Evolutionary conservation across 1,140 invertebrate genomes (phyloP).

Genomic region (Drosophila pseudoobscura): DNA sequence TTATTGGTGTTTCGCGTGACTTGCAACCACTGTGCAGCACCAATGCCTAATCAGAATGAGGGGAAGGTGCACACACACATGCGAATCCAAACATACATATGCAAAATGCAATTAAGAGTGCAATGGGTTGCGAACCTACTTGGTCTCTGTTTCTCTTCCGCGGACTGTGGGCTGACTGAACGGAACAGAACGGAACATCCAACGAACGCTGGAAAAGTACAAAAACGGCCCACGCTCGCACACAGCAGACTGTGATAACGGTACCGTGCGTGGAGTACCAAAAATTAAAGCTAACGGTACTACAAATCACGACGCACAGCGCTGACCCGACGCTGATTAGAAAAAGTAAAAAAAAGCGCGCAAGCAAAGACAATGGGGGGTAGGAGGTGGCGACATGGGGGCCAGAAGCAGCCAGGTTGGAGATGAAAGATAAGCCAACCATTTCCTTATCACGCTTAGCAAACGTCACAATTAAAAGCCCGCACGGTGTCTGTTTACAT

Average conservation of each 20-base stretch:
- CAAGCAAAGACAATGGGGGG: constrained; percentile 47
- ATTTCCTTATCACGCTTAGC: constrained; percentile 36
- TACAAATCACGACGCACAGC: constrained; percentile 50
- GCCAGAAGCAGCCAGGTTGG: constrained; percentile 27
- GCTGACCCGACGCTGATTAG: constrained; percentile 51
- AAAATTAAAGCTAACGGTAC: constrained; percentile 27
- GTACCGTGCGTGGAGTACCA: constrained; percentile 67
- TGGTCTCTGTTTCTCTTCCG: background rate
- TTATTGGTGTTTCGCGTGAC: background rate
- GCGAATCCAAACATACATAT: background rate
- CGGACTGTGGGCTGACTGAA: background rate
- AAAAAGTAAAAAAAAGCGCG: constrained; percentile 38
- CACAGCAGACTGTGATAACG: constrained; percentile 54
- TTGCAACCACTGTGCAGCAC: constrained; percentile 11
- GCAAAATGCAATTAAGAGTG: constrained; percentile 32
- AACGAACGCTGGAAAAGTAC: constrained; percentile 59
- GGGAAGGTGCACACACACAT: too few species aligned
- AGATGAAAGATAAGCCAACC: constrained; percentile 53
- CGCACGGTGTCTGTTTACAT: constrained; percentile 55
- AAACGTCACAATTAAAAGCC: constrained; percentile 17
- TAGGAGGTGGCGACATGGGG: constrained; percentile 7
- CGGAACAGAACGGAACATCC: background rate
- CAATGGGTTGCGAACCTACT: constrained; percentile 23
- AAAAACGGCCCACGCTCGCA: constrained; percentile 25
- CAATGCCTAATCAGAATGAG: constrained; percentile 32